Base-by-base conservation (phyloP, 2,888 invertebrate species). In the Polydrusus tereticollis region DNA sequence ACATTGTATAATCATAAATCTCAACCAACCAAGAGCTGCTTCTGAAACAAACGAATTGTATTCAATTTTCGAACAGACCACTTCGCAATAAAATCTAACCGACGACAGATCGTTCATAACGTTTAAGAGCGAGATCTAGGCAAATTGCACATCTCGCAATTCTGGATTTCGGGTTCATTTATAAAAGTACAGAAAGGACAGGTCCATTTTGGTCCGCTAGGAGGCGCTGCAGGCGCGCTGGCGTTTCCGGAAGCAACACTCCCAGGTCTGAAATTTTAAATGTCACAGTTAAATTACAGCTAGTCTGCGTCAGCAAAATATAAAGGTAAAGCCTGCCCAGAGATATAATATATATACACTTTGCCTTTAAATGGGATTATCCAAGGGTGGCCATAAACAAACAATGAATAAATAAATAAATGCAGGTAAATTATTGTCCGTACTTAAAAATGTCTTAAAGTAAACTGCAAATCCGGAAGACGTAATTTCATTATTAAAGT, bases 161-260 rank as follows among this genome's bases (percentile, higher is more conserved):
- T 89, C 79, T 88, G 89, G 77, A 89, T 88, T 75, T 91, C 91
- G 74, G 92, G 88, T 75, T 90, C 90, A 88, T 98, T 98, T 83
- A 96, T 91, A 87, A 92, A 98, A 75, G 98, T 98, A 89, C 98
- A 98, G 82, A 96, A 93, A 78, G 91, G 90, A 85, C 98, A 98
- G 29, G 95, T 95, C 98, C 98, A 98, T 79, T 90, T 87, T 4
- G 87, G 82, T 69, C 87, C 86, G 60, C 84, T 64, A 14, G 68
- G 33, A 12, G 85, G 82, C 60, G 84, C 81, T 12, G 81, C 80
- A 18, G 83, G 80, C 68, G 82, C 79, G 59, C 79, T 78, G 12
- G 80, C 76, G 63, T 84, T 86, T 18, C 84, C 84, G n/a, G 83
- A 82, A 29, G 83, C 84, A 14, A 84, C 85, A 78, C 85, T 86